Conservation (phyloP, 2,888 invertebrate species). For the Plebejus melissa region DNA sequence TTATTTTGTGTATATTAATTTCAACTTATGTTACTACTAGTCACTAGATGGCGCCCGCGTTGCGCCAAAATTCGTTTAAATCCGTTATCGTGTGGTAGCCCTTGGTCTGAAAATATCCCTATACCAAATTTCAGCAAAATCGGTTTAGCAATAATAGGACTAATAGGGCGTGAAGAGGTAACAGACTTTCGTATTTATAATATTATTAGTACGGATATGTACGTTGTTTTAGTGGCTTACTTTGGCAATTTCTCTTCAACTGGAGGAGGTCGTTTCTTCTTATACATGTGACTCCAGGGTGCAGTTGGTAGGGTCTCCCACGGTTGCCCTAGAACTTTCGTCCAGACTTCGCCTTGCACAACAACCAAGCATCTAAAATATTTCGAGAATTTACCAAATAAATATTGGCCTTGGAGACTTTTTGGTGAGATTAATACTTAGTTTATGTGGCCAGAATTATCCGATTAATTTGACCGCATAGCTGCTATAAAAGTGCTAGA, state of each 20-base stretch:
- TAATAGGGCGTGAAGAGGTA: no score
- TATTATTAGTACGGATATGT: background rate
- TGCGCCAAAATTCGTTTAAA: no score
- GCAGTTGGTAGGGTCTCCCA: constrained; percentile 71
- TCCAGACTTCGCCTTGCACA: constrained; percentile 71
- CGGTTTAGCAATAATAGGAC: no score
- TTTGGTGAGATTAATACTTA: no score
- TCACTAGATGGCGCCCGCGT: no score
- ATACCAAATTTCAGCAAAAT: no score
- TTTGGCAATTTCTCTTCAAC: constrained; percentile 49
- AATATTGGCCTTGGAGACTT: no score
- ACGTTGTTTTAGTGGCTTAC: constrained; percentile 42
- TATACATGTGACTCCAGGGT: constrained; percentile 76
- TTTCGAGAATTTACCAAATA: background rate
- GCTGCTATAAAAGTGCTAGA: background rate
- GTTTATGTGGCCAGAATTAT: no score
- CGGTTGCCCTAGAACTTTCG: constrained; percentile 66
- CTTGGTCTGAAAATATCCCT: no score
- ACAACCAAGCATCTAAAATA: constrained; percentile 61
- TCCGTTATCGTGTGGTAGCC: no score
- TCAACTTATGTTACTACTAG: no score
- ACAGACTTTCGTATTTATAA: background rate
- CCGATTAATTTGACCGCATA: background rate
- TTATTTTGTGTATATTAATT: background rate
- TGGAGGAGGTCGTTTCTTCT: constrained; percentile 72